Evolutionary conservation across 2,888 invertebrate genomes (phyloP).

Genomic region (Apocheima hispidaria): DNA sequence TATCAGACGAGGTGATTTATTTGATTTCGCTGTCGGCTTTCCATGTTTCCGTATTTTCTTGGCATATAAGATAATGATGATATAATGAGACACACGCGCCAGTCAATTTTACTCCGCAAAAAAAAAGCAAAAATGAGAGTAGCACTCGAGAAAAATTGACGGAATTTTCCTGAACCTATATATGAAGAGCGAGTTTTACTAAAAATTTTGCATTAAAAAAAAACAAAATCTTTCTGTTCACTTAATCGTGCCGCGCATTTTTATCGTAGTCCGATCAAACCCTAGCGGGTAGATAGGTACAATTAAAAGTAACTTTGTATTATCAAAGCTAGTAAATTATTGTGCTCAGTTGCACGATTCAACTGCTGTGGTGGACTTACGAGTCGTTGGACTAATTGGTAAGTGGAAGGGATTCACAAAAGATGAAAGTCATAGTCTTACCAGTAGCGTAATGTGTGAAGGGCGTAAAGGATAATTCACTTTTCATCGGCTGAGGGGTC

Average conservation of each 20-base stretch:
- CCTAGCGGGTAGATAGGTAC: conserved; percentile 15
- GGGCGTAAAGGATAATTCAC: neutral
- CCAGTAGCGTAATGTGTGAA: neutral
- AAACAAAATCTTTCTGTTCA: too few relatives aligned
- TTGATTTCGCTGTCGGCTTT: too few relatives aligned
- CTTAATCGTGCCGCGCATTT: neutral
- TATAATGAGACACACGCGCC: too few relatives aligned
- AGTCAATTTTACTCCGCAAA: too few relatives aligned
- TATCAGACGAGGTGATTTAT: too few relatives aligned
- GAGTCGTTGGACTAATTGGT: conserved; percentile 13
- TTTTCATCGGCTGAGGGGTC: neutral
- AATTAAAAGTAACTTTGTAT: conserved; percentile 43
- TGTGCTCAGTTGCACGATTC: conserved; percentile 35
- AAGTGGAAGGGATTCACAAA: conserved; percentile 3
- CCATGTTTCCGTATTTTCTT: too few relatives aligned
- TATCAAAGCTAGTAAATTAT: conserved; percentile 31
- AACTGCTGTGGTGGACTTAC: conserved; percentile 19
- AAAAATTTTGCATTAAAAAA: too few relatives aligned
- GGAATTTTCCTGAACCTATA: too few relatives aligned
- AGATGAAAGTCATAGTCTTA: neutral
- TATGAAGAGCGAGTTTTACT: too few relatives aligned
- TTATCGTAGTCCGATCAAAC: neutral
- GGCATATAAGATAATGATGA: too few relatives aligned
- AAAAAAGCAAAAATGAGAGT: too few relatives aligned
- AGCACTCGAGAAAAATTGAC: too few relatives aligned